Conservation (phyloP, 2,888 invertebrate genomes). For the Parthenolecanium corni region DNA sequence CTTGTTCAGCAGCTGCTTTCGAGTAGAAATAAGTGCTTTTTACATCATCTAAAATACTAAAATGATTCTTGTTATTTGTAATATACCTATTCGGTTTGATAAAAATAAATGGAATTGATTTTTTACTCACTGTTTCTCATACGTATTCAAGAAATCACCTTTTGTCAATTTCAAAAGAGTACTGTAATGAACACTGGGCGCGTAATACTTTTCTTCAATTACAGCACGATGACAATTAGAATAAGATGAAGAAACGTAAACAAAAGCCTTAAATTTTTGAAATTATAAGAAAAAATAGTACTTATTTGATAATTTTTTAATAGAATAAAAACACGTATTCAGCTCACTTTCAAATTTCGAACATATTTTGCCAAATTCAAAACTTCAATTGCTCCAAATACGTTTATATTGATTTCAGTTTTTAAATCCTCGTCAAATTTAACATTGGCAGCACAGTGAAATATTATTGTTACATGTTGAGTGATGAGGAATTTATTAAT, state of each 20-base stretch:
- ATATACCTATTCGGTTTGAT: not conserved
- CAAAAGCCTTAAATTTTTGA: not conserved
- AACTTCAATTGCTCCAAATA: conserved; percentile 5
- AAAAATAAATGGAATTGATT: too few species aligned
- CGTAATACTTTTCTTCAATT: conserved; percentile 10
- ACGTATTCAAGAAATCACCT: not conserved
- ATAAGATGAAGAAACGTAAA: conserved; percentile 10
- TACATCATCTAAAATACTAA: conserved; percentile 11
- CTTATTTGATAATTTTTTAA: not conserved
- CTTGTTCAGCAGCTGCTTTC: conserved; percentile 12
- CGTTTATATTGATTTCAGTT: not conserved
- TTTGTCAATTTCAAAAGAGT: conserved; percentile 9
- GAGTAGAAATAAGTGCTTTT: conserved; percentile 8
- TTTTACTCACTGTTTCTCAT: conserved; percentile 7
- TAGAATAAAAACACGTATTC: not conserved
- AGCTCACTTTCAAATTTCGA: conserved; percentile 14
- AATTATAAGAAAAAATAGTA: not conserved
- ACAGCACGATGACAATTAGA: conserved; percentile 11
- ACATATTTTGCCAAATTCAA: conserved; percentile 2
- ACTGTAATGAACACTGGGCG: conserved; percentile 5
- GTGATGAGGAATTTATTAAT: conserved; percentile 6
- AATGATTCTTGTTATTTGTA: not conserved
- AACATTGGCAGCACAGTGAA: conserved; percentile 20
- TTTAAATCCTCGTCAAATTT: conserved; percentile 13
- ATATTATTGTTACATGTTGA: conserved; percentile 5